Evolutionary conservation across 2,797 vertebrate genomes (phyloP).

Genomic region (Danio kyathit): DNA sequence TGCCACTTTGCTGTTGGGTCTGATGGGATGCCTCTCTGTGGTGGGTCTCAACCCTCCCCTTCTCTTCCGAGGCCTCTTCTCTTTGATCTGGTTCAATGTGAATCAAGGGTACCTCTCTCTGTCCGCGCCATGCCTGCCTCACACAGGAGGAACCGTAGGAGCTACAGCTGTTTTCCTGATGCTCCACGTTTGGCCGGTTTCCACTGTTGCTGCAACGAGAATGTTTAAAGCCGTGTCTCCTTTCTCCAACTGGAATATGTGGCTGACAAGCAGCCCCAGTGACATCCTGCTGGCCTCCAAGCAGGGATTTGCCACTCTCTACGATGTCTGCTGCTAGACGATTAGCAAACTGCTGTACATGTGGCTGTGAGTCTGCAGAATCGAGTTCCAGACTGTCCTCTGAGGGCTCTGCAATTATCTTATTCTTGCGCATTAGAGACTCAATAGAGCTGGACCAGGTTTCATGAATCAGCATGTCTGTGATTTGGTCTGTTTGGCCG

Average conservation of each 20-base stretch:
- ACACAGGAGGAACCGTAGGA: slow-evolving; percentile 55
- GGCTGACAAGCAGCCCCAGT: slow-evolving; percentile 52
- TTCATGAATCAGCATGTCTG: slow-evolving; percentile 94
- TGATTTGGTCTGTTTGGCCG: slow-evolving; percentile 89
- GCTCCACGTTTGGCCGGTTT: slow-evolving; percentile 72
- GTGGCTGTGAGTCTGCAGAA: slow-evolving; percentile 77
- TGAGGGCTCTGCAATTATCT: slow-evolving; percentile 87
- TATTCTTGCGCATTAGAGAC: slow-evolving; percentile 97
- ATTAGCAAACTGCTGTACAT: slow-evolving; percentile 84
- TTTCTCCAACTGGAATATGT: slow-evolving; percentile 73
- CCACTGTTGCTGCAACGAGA: slow-evolving; percentile 70
- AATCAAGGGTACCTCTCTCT: slow-evolving; percentile 93
- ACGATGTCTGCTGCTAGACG: slow-evolving; percentile 85
- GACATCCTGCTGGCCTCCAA: slow-evolving; percentile 80
- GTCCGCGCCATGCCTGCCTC: slow-evolving; percentile 65
- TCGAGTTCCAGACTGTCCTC: slow-evolving; percentile 79
- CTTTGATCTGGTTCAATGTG: slow-evolving; percentile 93
- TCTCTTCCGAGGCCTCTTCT: slow-evolving; percentile 75
- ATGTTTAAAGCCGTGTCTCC: slow-evolving; percentile 72
- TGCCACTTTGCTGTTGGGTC: slow-evolving; percentile 61
- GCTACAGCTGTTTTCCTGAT: slow-evolving; percentile 55
- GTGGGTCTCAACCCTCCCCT: slow-evolving; percentile 56
- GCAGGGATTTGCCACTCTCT: slow-evolving; percentile 81
- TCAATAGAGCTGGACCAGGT: slow-evolving; percentile 97
- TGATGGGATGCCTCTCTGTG: slow-evolving; percentile 71